Evolutionary conservation across 1,140 invertebrate species (phyloP).

Genomic region (Micrasema longulum): DNA sequence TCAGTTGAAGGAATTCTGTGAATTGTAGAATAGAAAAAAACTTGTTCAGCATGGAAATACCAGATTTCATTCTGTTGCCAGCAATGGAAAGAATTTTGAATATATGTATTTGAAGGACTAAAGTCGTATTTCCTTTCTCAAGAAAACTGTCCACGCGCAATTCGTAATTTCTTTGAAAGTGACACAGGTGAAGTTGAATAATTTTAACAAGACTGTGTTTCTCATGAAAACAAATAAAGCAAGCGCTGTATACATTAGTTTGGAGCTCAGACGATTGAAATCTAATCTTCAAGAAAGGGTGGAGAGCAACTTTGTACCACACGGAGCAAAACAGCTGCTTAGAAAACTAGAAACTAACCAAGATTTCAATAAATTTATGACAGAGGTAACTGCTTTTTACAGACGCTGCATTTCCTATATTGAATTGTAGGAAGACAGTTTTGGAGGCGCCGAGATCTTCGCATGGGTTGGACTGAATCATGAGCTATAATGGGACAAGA

Average conservation of each 20-base stretch:
- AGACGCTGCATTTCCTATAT: conserved; percentile 11
- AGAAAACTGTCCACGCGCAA: conserved; percentile 4
- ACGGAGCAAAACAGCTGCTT: conserved; percentile 9
- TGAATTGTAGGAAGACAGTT: conserved; percentile 13
- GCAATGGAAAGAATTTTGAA: too few relatives aligned
- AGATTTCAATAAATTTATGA: conserved; percentile 4
- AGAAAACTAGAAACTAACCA: neutral
- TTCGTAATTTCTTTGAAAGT: neutral
- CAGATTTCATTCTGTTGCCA: too few relatives aligned
- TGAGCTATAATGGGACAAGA: conserved; percentile 1
- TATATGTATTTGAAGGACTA: too few relatives aligned
- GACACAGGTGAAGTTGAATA: too few relatives aligned
- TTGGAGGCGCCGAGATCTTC: conserved; percentile 4
- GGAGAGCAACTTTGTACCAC: conserved; percentile 4
- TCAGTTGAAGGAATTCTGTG: neutral
- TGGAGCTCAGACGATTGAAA: conserved; percentile 2
- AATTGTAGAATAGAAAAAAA: neutral
- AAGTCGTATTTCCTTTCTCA: conserved; percentile 9
- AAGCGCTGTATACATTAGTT: too few relatives aligned
- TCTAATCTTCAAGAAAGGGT: conserved; percentile 6
- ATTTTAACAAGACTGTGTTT: too few relatives aligned
- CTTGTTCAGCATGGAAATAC: too few relatives aligned
- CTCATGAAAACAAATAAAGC: too few relatives aligned
- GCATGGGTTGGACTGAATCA: conserved; percentile 25
- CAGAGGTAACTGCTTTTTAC: conserved; percentile 6